These are phyloP conservation scores for Taenaris catops DNA, from an alignment of 2,888 invertebrate species.

Conservation along the genomic window DNA sequence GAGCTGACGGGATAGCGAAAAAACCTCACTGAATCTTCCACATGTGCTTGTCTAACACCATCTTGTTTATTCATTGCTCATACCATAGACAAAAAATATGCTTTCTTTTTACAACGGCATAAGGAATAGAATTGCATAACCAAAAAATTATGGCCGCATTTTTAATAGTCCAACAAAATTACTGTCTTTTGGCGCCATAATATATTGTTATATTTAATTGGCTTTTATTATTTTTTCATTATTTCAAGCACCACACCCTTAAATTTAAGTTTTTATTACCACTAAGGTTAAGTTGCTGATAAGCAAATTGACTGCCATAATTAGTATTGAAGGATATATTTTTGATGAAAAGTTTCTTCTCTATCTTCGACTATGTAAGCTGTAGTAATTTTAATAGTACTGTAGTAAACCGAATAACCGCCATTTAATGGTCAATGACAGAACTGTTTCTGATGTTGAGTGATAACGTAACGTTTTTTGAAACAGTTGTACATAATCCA, in stretches of 20 bases:
- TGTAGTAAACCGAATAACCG: too few species aligned
- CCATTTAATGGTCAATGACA: too few species aligned
- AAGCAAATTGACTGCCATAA: too few species aligned
- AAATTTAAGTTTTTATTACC: too few species aligned
- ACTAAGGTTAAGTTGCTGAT: too few species aligned
- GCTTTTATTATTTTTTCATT: conserved; percentile 18
- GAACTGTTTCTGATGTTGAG: too few species aligned
- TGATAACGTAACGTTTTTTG: too few species aligned
- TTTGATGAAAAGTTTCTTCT: too few species aligned
- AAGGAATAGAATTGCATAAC: conserved; percentile 13
- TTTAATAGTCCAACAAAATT: conserved; percentile 22
- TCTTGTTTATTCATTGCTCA: conserved; percentile 4
- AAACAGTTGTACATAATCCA: too few species aligned
- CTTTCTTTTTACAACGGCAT: conserved; percentile 7
- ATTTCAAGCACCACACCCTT: conserved; percentile 11
- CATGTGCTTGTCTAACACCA: conserved; percentile 25
- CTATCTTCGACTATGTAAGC: too few species aligned
- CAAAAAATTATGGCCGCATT: conserved; percentile 23
- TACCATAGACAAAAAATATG: conserved; percentile 7
- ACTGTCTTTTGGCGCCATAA: conserved; percentile 55
- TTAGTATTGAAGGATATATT: not conserved
- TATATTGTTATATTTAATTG: conserved; percentile 20
- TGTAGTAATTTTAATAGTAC: too few species aligned
- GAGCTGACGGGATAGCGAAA: conserved; percentile 50
- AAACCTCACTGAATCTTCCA: conserved; percentile 45